Evolutionary conservation across 2,797 vertebrate genomes (phyloP), one percentile per base, ranked within the genome.

Genomic region (Perodicticus potto): DNA sequence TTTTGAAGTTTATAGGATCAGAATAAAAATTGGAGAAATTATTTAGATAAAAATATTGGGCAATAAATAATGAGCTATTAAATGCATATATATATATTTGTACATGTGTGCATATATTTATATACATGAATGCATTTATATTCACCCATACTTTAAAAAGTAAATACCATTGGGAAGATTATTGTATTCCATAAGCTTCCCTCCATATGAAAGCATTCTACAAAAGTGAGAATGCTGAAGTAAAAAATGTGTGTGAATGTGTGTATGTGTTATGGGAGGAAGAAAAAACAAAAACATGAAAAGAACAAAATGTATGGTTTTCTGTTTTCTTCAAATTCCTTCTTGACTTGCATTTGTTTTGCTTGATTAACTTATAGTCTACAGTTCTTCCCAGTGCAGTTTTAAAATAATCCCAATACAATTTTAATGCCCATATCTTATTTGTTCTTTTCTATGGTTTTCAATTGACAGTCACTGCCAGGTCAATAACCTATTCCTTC

Each of bases 241-340:
- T 69, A 0, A 86, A 83, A 92, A 78, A 61, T 37, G 55, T 72
- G 12, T 11, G 29, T 27, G 23, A 34, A 53, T 59, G 27, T 19
- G 3, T 27, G 2, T 70, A 3, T 49, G 3, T 49, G 0, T 40
- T 76, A 55, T 32, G 7, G 27, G 5, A 81, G 82, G 1, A 84
- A 67, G 45, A 63, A 78, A 88, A 93, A 86, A 70, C 1, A 70
- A 29, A 25, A 85, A 76, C 32, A 82, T 74, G 43, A 87, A 92
- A 85, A 40, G 82, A 87, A 59, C 40, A 13, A 84, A 94, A 83
- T 11, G 32, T 25, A 59, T 13, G 8, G 7, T 37, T 95, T 95
- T 91, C 37, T n/a, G 84, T 81, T 91, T 91, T 86, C 65, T 86
- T 91, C 69, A 65, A 40, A 89, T 76, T 93, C n/a, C 27, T 40